A percentile compares a stretch with the other conserved stretches of the same genome.
These are phyloP conservation scores for Seira ritae DNA, from an alignment of 2,888 invertebrate species.

Conservation along the genomic window DNA sequence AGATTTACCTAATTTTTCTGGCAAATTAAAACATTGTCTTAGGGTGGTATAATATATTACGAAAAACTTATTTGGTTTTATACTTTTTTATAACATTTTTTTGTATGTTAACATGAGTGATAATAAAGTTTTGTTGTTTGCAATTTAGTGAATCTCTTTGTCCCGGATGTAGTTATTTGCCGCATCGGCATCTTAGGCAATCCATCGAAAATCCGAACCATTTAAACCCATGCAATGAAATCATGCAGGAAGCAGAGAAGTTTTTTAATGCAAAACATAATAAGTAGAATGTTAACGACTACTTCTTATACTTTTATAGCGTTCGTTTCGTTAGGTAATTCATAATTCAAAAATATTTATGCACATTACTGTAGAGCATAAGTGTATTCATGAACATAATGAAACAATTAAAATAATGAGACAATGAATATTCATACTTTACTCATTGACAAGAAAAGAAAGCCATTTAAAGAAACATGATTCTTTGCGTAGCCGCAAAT, in stretches of 20 bases:
- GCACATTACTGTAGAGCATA: too few species aligned
- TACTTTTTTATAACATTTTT: neutral
- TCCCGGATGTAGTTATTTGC: neutral
- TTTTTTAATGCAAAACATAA: neutral
- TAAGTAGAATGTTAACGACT: neutral
- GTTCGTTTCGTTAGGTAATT: too few species aligned
- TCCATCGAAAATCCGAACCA: neutral
- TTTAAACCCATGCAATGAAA: neutral
- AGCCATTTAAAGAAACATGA: too few species aligned
- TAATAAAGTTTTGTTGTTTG: neutral
- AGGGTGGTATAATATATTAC: neutral
- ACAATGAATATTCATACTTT: too few species aligned
- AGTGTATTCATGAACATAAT: too few species aligned
- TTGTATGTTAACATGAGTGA: conserved; percentile 14
- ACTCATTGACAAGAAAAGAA: too few species aligned
- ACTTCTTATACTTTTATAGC: too few species aligned
- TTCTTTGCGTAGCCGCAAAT: too few species aligned
- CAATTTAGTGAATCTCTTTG: neutral
- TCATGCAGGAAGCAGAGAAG: neutral
- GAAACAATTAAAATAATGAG: too few species aligned
- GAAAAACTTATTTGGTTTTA: neutral
- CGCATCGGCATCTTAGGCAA: neutral
- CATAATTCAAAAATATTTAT: too few species aligned
- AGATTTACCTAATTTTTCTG: neutral
- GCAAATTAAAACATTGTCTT: neutral